Percentiles rank a stretch among this genome's conserved stretches.
These are phyloP conservation scores for Amazona vittata DNA, from an alignment of 2,113 vertebrate genomes.

Conservation along the genomic window DNA sequence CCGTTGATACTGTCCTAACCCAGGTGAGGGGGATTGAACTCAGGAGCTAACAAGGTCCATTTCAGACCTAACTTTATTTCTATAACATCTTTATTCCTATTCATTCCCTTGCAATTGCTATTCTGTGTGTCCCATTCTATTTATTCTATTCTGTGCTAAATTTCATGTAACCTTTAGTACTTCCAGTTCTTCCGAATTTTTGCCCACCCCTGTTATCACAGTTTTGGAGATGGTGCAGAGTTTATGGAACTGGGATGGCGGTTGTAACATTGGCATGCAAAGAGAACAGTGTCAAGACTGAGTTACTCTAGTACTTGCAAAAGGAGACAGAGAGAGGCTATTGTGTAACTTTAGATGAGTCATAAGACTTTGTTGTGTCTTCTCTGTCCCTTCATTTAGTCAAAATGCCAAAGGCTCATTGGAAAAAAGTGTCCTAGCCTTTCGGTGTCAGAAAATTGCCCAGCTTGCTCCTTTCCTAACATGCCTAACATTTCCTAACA, in stretches of 20 bases:
- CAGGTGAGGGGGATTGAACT: not conserved
- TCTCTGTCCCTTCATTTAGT: not conserved
- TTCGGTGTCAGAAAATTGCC: not conserved
- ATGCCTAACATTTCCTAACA: not conserved
- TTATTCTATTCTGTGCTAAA: not conserved
- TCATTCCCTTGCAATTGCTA: not conserved
- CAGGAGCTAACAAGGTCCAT: not conserved
- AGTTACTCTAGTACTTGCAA: not conserved
- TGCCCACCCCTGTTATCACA: not conserved
- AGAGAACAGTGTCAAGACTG: not conserved
- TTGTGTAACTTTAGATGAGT: not conserved
- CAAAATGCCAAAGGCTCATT: not conserved
- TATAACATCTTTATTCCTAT: not conserved
- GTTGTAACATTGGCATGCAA: not conserved
- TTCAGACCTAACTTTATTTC: slow-evolving; percentile 19
- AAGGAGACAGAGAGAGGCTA: not conserved
- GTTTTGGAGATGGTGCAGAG: not conserved
- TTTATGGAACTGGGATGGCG: not conserved
- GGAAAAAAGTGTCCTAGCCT: not conserved
- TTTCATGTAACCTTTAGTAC: not conserved
- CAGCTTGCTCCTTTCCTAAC: not conserved
- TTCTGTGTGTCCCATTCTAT: not conserved
- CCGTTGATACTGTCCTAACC: slow-evolving; percentile 35
- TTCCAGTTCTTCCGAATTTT: not conserved
- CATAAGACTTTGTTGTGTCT: not conserved